Conservation (phyloP, 2,113 vertebrate species). For the Passer montanus region DNA sequence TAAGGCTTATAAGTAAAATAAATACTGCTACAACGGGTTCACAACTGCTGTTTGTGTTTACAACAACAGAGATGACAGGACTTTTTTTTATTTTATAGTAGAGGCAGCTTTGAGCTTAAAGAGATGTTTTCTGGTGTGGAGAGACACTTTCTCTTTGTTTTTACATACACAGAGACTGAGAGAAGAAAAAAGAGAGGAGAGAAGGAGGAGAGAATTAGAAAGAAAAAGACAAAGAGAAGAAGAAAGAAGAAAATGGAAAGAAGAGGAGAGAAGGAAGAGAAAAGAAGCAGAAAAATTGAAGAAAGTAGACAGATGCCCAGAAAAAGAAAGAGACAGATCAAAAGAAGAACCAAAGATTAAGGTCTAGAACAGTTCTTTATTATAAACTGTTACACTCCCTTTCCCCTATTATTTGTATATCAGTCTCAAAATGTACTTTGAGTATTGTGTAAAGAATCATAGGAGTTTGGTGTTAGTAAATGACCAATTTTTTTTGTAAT, state of each 20-base stretch:
- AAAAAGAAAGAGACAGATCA: constrained; percentile 88
- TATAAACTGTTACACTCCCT: constrained; percentile 54
- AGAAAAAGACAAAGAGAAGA: constrained; percentile 94
- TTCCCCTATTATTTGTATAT: constrained; percentile 55
- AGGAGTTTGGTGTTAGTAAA: constrained; percentile 30
- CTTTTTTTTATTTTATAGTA: background rate
- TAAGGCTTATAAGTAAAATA: background rate
- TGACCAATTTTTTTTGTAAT: constrained; percentile 41
- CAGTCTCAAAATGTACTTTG: constrained; percentile 41
- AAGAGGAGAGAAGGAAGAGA: constrained; percentile 92
- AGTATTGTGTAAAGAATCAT: constrained; percentile 47
- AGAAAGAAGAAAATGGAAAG: constrained; percentile 97
- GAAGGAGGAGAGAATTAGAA: constrained; percentile 91
- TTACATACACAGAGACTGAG: constrained; percentile 82
- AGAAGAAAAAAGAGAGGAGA: constrained; percentile 98
- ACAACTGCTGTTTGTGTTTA: background rate
- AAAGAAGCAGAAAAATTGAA: constrained; percentile 95
- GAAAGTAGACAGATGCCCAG: constrained; percentile 84
- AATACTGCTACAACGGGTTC: background rate
- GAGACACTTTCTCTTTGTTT: background rate
- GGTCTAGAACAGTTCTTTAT: constrained; percentile 77
- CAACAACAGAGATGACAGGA: background rate
- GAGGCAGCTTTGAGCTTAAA: background rate
- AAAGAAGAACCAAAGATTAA: constrained; percentile 99
- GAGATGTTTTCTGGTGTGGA: background rate